Percentiles rank a stretch among this genome's conserved stretches.
These are phyloP conservation scores for Lucilia sericata DNA, from an alignment of 1,140 invertebrate genomes.

Conservation along the genomic window DNA sequence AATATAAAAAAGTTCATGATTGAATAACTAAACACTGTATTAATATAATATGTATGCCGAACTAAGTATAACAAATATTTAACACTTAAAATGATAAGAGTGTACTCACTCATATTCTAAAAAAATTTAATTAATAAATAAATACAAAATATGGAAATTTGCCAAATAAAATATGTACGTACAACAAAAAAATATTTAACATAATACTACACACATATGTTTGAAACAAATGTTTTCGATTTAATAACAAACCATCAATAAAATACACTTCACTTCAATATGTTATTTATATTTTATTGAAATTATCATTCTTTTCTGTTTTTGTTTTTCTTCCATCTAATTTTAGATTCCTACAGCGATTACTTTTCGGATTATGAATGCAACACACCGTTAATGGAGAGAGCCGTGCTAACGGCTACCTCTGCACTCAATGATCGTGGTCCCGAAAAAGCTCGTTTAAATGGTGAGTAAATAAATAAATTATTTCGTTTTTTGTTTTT, in stretches of 20 bases:
- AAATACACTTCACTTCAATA: neutral
- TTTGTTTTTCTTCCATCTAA: no score
- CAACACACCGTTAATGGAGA: constrained; percentile 81
- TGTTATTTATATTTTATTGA: neutral
- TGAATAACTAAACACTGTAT: no score
- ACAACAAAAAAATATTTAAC: neutral
- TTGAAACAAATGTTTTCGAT: constrained; percentile 20
- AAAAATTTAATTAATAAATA: neutral
- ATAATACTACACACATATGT: neutral
- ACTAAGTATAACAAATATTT: no score
- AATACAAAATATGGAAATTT: constrained; percentile 23
- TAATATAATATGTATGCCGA: no score
- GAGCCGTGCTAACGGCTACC: constrained; percentile 80
- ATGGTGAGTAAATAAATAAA: constrained; percentile 76
- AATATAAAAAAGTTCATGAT: no score
- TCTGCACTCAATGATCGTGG: constrained; percentile 82
- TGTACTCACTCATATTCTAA: neutral
- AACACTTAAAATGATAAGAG: neutral
- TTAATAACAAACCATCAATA: neutral
- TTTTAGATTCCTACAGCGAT: constrained; percentile 62
- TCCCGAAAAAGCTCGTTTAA: constrained; percentile 82
- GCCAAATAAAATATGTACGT: constrained; percentile 4
- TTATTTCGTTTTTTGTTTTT: neutral
- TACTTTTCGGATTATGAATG: constrained; percentile 74
- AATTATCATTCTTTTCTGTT: constrained; percentile 36